These are phyloP conservation scores for Sphecodes monilicornis DNA, from an alignment of 2,888 invertebrate species.

Conservation along the genomic window DNA sequence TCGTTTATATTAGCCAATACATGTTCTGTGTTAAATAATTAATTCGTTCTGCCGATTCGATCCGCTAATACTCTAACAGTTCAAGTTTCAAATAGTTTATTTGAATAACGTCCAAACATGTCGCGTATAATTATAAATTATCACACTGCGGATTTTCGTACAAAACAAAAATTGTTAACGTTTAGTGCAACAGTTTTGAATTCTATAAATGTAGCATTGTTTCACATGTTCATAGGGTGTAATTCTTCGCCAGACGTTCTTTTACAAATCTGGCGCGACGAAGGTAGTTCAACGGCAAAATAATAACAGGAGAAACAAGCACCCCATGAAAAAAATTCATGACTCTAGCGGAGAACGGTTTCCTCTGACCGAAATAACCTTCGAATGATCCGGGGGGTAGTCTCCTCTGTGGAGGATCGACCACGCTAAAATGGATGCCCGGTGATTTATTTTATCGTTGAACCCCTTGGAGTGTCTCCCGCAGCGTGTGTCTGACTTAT, in stretches of 20 bases:
- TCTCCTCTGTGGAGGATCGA: slow-evolving; percentile 9
- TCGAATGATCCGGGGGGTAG: slow-evolving; percentile 32
- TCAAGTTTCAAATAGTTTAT: too few relatives aligned
- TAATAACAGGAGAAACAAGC: slow-evolving; percentile 8
- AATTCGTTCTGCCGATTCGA: too few relatives aligned
- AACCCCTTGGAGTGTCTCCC: slow-evolving; percentile 13
- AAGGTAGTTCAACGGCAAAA: slow-evolving; percentile 1
- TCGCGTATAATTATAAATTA: too few relatives aligned
- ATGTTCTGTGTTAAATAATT: too few relatives aligned
- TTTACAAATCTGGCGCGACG: background rate
- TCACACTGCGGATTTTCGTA: too few relatives aligned
- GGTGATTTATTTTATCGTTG: slow-evolving; percentile 51
- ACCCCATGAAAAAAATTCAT: slow-evolving; percentile 32
- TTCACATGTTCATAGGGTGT: too few relatives aligned
- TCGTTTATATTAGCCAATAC: too few relatives aligned
- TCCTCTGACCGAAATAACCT: slow-evolving; percentile 33
- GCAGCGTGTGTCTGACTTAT: slow-evolving; percentile 17
- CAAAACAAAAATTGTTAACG: too few relatives aligned
- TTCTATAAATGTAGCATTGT: too few relatives aligned
- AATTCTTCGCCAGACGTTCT: background rate
- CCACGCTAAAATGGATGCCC: slow-evolving; percentile 30
- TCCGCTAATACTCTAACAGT: too few relatives aligned
- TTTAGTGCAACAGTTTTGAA: too few relatives aligned
- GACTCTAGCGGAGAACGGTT: slow-evolving; percentile 19
- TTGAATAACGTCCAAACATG: too few relatives aligned